phyloP scores from a whole-genome alignment of 2,888 invertebrate species.

The Empis stercorea region DNA sequence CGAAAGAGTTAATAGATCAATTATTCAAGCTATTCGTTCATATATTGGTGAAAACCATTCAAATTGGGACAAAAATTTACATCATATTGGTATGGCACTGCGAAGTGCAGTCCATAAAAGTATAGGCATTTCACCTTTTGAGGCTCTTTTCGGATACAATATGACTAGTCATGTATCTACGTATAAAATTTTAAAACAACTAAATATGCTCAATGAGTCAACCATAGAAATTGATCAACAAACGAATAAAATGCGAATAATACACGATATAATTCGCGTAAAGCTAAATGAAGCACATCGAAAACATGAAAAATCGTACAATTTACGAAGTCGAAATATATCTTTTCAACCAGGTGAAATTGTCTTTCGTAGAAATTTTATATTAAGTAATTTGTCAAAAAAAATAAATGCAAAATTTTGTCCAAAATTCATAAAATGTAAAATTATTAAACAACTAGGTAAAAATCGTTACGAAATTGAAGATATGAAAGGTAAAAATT shows the following conservation, averaged over 20 bases:
- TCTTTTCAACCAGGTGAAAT: too few species aligned
- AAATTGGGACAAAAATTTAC: constrained; percentile 18
- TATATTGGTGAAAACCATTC: constrained; percentile 15
- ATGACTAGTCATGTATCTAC: constrained; percentile 10
- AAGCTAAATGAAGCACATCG: constrained; percentile 3
- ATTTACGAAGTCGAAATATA: constrained; percentile 2
- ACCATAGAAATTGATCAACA: too few species aligned
- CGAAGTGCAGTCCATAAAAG: constrained; percentile 18
- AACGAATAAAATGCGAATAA: too few species aligned
- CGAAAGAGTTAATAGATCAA: constrained; percentile 20
- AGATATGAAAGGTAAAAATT: too few species aligned
- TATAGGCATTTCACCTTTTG: constrained; percentile 17
- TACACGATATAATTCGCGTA: background rate
- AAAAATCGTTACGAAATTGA: too few species aligned
- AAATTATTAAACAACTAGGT: too few species aligned
- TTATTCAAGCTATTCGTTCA: constrained; percentile 20
- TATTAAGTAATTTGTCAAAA: too few species aligned
- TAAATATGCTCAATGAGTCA: background rate
- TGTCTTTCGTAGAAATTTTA: too few species aligned
- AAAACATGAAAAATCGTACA: constrained; percentile 1
- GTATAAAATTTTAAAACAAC: constrained; percentile 1
- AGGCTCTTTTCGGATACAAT: constrained; percentile 15
- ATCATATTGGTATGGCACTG: constrained; percentile 18
- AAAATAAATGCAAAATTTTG: too few species aligned
- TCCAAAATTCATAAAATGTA: too few species aligned